These are phyloP conservation scores for Nineta flava DNA, from an alignment of 2,888 invertebrate genomes.

Conservation along the genomic window DNA sequence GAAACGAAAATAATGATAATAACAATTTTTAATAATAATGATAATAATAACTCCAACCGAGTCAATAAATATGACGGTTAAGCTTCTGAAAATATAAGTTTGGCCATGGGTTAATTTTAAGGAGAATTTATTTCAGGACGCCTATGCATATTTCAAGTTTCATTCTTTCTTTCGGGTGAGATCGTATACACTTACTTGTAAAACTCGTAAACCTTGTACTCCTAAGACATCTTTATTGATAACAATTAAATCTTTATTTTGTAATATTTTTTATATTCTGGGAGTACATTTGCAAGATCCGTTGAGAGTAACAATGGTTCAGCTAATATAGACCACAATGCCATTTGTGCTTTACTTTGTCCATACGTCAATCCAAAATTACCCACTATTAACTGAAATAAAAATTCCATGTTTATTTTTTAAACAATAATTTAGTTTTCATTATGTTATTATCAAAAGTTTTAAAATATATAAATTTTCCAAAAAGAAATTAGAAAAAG, in stretches of 20 bases:
- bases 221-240: slow-evolving; percentile 53
- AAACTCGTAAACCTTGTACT: slow-evolving; percentile 38
- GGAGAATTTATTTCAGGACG: too few relatives aligned
- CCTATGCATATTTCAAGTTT: background rate
- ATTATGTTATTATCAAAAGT: too few relatives aligned
- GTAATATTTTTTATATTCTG: slow-evolving; percentile 40
- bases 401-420: background rate
- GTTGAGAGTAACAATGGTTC: slow-evolving; percentile 57
- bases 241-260: slow-evolving; percentile 42
- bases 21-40: too few relatives aligned
- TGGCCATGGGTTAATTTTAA: too few relatives aligned
- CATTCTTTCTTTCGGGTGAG: background rate
- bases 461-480: too few relatives aligned
- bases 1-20: too few relatives aligned
- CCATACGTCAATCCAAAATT: slow-evolving; percentile 47
- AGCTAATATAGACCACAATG: slow-evolving; percentile 55
- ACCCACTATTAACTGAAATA: slow-evolving; percentile 36
- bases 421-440: background rate
- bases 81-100: too few relatives aligned
- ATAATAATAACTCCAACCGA: too few relatives aligned
- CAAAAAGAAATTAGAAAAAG: too few relatives aligned
- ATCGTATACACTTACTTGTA: slow-evolving; percentile 18
- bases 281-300: slow-evolving; percentile 43
- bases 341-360: slow-evolving; percentile 56
- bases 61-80: too few relatives aligned